Evolutionary conservation across 1,140 invertebrate species (phyloP).

Genomic region (Stenopsyche tienmushanensis): DNA sequence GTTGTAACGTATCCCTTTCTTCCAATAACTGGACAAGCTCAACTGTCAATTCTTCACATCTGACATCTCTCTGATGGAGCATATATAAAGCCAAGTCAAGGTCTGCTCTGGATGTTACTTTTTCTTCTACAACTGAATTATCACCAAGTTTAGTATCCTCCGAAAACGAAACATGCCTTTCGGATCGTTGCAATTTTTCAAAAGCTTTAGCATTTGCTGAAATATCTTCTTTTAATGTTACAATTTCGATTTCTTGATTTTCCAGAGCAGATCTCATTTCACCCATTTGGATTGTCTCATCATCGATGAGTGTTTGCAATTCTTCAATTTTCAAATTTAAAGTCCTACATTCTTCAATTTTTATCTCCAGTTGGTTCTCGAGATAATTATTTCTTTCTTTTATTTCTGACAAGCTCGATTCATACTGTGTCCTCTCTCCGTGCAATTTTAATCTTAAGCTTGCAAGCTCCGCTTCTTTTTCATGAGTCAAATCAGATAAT

Average conservation of each 20-base stretch:
- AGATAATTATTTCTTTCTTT: constrained; percentile 47
- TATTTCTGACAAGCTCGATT: constrained; percentile 45
- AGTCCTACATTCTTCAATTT: constrained; percentile 54
- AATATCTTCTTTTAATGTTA: constrained; percentile 65
- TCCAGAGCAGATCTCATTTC: constrained; percentile 61
- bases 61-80: constrained; percentile 82
- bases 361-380: constrained; percentile 48
- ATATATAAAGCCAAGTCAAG: constrained; percentile 81
- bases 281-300: constrained; percentile 53
- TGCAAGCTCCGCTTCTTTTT: constrained; percentile 56
- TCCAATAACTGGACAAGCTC: constrained; percentile 81
- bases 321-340: constrained; percentile 56
- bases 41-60: constrained; percentile 84
- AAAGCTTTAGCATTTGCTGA: constrained; percentile 60
- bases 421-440: constrained; percentile 45
- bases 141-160: constrained; percentile 44
- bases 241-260: constrained; percentile 67
- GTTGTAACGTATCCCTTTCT: constrained; percentile 80
- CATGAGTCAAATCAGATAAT: constrained; percentile 52
- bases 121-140: constrained; percentile 32
- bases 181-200: constrained; percentile 43
- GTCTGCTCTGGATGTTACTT: constrained; percentile 59
- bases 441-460: constrained; percentile 52
- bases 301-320: constrained; percentile 55
- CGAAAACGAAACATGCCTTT: constrained; percentile 49